A percentile compares a stretch with the other conserved stretches of the same genome.
phyloP scores from a whole-genome alignment of 53 echinoderm and acorn worm genomes.

The Apostichopus leukothele region DNA sequence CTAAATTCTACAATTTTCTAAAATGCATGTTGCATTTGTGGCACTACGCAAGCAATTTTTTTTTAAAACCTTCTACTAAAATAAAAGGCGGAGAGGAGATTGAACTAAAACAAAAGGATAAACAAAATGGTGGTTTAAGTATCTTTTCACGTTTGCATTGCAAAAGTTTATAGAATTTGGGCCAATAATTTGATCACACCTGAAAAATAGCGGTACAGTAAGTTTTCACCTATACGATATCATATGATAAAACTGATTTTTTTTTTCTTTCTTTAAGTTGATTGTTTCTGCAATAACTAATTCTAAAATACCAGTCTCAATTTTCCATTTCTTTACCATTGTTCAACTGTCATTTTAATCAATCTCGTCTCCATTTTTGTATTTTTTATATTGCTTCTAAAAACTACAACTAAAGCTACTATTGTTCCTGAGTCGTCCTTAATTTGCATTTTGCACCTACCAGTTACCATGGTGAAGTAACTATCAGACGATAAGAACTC shows the following conservation, averaged over 20 bases:
- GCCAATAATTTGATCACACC: too few relatives aligned
- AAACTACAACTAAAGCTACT: conserved; percentile 49
- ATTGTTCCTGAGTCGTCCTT: conserved; percentile 49
- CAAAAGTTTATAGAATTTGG: too few relatives aligned
- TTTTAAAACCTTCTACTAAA: background rate
- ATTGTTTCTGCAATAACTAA: too few relatives aligned
- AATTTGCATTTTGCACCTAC: conserved; percentile 45
- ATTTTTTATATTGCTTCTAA: conserved; percentile 15
- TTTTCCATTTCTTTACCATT: too few relatives aligned
- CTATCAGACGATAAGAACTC: background rate
- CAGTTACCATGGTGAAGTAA: conserved; percentile 39
- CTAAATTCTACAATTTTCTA: conserved; percentile 15
- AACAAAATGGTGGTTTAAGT: too few relatives aligned
- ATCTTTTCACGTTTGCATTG: too few relatives aligned
- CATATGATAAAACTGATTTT: too few relatives aligned
- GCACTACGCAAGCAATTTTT: conserved; percentile 37
- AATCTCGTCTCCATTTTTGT: background rate
- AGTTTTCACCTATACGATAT: too few relatives aligned
- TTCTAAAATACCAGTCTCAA: too few relatives aligned
- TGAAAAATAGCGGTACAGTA: too few relatives aligned
- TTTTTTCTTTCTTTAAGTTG: too few relatives aligned
- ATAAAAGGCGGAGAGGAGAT: background rate
- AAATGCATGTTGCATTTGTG: conserved; percentile 18
- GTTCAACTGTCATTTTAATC: background rate
- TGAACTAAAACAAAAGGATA: background rate